A percentile compares a stretch with the other conserved stretches of the same genome.
Conservation (phyloP, 2,797 vertebrate species). For the Chloroceryle inda region DNA sequence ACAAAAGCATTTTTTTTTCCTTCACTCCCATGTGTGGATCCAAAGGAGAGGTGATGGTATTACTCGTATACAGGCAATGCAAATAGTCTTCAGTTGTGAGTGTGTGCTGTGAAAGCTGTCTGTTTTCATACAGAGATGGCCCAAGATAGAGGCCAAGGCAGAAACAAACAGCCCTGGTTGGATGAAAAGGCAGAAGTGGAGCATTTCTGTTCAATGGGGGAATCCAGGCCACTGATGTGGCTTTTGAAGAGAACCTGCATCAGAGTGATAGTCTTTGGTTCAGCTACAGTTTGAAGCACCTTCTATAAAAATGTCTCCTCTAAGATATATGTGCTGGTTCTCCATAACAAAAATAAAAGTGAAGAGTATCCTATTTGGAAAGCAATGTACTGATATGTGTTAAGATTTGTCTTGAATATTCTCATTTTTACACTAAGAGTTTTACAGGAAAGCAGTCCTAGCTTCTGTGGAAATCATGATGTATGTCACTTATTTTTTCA, state of each 20-base stretch:
- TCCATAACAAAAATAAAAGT: neutral
- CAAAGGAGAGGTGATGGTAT: slow-evolving; percentile 43
- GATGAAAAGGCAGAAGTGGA: neutral
- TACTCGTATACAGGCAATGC: slow-evolving; percentile 26
- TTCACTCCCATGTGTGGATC: neutral
- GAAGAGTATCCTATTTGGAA: neutral
- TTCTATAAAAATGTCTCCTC: neutral
- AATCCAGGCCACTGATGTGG: neutral
- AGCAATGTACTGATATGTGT: neutral
- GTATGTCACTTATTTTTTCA: neutral
- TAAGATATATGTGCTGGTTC: neutral
- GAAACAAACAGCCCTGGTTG: neutral
- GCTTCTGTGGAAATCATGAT: neutral
- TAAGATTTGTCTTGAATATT: neutral
- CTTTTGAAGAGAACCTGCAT: neutral
- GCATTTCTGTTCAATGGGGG: neutral
- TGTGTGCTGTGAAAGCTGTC: slow-evolving; percentile 31
- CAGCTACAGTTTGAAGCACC: neutral
- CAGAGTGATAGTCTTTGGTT: neutral
- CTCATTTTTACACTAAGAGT: neutral
- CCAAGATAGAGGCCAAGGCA: slow-evolving; percentile 22
- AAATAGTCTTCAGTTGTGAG: slow-evolving; percentile 41
- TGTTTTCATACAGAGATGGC: slow-evolving; percentile 36
- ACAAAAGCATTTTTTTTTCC: slow-evolving; percentile 22
- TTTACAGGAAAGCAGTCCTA: neutral